Evolutionary conservation across 2,797 vertebrate species (phyloP).

Genomic region (Lacerta agilis): DNA sequence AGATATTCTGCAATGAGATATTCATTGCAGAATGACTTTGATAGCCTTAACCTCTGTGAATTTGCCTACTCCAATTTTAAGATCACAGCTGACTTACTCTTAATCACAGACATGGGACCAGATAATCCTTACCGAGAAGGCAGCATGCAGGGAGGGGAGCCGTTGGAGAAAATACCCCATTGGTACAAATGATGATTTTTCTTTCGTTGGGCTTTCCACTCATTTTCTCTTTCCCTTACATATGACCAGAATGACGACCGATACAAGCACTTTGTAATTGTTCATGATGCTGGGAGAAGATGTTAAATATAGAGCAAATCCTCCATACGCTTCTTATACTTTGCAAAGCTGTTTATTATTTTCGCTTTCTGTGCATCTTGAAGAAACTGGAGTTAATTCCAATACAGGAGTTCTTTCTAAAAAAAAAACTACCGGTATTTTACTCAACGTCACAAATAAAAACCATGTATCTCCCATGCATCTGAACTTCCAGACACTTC

Average conservation of each 20-base stretch:
- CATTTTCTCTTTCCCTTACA: not conserved
- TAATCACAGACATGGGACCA: too few relatives aligned
- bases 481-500: not conserved
- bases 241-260: not conserved
- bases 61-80: too few relatives aligned
- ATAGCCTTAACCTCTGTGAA: too few relatives aligned
- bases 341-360: not conserved
- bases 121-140: too few relatives aligned
- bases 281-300: conserved; percentile 19
- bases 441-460: not conserved
- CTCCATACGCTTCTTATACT: not conserved
- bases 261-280: not conserved
- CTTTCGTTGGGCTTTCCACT: not conserved
- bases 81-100: too few relatives aligned
- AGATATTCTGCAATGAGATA: too few relatives aligned
- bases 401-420: conserved; percentile 14
- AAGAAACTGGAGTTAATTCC: not conserved
- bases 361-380: not conserved
- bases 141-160: too few relatives aligned
- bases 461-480: not conserved
- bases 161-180: too few relatives aligned
- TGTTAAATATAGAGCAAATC: conserved; percentile 24
- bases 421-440: not conserved
- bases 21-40: too few relatives aligned
- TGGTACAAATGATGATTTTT: too few relatives aligned